Conservation (phyloP, 2,797 vertebrate species). For the Mus minutoides region DNA sequence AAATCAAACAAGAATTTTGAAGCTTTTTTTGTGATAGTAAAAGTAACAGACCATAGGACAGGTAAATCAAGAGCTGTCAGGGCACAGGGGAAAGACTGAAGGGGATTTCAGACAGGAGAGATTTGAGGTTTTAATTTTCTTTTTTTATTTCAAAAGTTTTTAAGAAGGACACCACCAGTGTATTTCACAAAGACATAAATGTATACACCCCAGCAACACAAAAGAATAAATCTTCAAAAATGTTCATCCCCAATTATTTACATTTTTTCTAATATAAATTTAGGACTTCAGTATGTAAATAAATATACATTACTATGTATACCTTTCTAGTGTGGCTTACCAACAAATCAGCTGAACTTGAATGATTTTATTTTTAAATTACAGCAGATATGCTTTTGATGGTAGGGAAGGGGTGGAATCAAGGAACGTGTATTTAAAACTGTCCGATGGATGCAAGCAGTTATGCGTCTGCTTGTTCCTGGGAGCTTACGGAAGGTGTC, state of each 20-base stretch:
- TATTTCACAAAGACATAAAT: slow-evolving; percentile 93
- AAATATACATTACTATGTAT: slow-evolving; percentile 93
- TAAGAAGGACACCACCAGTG: slow-evolving; percentile 93
- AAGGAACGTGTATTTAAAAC: slow-evolving; percentile 82
- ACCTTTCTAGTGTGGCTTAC: slow-evolving; percentile 91
- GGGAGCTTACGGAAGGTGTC: slow-evolving; percentile 88
- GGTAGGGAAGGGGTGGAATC: slow-evolving; percentile 59
- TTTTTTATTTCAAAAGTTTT: slow-evolving; percentile 88
- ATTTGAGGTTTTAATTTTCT: slow-evolving; percentile 87
- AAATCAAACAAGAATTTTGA: slow-evolving; percentile 67
- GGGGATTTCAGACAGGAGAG: slow-evolving; percentile 91
- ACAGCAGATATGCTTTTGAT: slow-evolving; percentile 87
- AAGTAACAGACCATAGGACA: slow-evolving; percentile 78
- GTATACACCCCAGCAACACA: slow-evolving; percentile 90
- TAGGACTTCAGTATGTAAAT: slow-evolving; percentile 92
- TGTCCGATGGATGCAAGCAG: slow-evolving; percentile 82
- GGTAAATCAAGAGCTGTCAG: slow-evolving; percentile 83
- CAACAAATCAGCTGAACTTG: slow-evolving; percentile 90
- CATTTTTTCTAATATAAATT: slow-evolving; percentile 93
- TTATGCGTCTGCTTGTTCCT: slow-evolving; percentile 85
- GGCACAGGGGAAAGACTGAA: slow-evolving; percentile 86
- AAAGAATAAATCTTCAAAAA: slow-evolving; percentile 90
- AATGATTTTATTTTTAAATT: slow-evolving; percentile 84
- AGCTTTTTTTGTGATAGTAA: slow-evolving; percentile 71
- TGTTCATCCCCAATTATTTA: slow-evolving; percentile 94